Conservation (phyloP, 2,113 vertebrate species). For the Dinomys branickii region DNA sequence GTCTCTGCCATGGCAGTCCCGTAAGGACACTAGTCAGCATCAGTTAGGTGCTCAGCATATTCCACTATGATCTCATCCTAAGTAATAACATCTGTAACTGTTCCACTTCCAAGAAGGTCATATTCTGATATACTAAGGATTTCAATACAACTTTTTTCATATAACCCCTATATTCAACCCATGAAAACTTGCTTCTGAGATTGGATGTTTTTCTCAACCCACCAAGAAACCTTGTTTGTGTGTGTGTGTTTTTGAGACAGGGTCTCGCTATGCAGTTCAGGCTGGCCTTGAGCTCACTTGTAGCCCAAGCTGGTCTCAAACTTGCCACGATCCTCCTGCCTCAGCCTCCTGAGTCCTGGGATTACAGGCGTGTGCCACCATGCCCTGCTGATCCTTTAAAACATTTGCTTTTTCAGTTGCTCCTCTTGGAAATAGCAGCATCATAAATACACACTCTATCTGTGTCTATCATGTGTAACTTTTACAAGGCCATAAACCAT, state of each 20-base stretch:
- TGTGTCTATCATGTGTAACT: background rate
- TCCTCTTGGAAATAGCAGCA: background rate
- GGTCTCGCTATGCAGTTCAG: no score
- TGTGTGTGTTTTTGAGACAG: no score
- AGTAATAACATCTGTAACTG: background rate
- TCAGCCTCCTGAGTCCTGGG: no score
- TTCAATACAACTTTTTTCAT: background rate
- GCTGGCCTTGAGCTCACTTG: no score
- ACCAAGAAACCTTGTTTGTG: no score
- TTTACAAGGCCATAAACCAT: background rate
- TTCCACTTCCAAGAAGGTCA: background rate
- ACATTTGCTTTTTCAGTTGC: background rate
- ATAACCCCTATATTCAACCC: background rate
- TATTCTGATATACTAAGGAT: background rate
- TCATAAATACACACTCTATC: background rate
- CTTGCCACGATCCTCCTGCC: no score
- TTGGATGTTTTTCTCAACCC: background rate
- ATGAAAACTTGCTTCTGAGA: background rate
- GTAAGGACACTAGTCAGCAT: background rate
- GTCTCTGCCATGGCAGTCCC: background rate
- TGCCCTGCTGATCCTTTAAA: background rate
- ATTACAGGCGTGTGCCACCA: no score
- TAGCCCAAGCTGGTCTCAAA: no score
- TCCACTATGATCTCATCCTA: background rate
- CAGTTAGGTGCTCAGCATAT: background rate